Base-by-base conservation (phyloP, 2,113 vertebrate species). In the Connochaetes taurinus region DNA sequence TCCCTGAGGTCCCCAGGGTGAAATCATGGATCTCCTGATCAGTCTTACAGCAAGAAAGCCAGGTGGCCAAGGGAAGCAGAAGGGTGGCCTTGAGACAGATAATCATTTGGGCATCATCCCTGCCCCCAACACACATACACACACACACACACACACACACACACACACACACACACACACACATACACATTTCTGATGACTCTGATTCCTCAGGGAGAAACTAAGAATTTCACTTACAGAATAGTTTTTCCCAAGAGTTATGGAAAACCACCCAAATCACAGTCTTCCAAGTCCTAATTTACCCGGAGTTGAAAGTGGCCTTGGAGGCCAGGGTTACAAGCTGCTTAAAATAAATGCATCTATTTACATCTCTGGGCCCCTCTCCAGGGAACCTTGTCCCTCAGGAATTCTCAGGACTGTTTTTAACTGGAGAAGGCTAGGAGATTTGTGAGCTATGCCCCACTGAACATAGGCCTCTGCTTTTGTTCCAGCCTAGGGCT, bases 321-420 rank as follows among this genome's bases (percentile, higher is more conserved):
- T 83, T 47, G 81, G 95, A 97, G 36, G 21, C 31, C 15, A 91
- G 80, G 91, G 82, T 97, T 95, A 92, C 15, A 93, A 74, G 74
- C 6, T 89, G 53, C 82, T 98, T 94, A 98, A 98, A 98, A 99
- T 98, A 98, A 98, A 97, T 53, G 14, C 10, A 85, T 97, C 98
- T 98, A 97, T 98, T 98, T 98, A 91, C 96, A 96, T 90, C 60
- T 91, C 97, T 97, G 57, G 67, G 90, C 91, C 8, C 87, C 74
- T 86, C 94, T 98, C 85, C 82, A 88, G 84, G 94, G 91, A 95
- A 74, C 94, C 86, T 97, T 95, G 76, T 97, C 81, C 67, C 95
- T 96, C 95, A 58, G 90, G 91, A 94, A 97, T 93, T 91, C 91
- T 97, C 33, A 91, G 95, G 89, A 96, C 96, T 89, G 90, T 98